phyloP scores from a whole-genome alignment of 2,888 invertebrate species.

The Aporophyla lueneburgensis region DNA sequence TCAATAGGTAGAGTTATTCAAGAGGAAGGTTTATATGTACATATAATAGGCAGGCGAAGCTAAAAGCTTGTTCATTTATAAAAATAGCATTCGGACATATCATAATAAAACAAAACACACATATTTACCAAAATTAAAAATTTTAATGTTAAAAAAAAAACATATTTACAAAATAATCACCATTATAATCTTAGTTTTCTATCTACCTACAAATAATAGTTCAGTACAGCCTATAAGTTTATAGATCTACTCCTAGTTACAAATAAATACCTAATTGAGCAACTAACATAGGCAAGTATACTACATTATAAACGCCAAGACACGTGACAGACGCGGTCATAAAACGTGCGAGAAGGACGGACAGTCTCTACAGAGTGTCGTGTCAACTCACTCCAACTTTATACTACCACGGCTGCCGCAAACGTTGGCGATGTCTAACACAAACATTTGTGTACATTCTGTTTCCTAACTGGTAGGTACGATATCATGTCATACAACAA shows the following conservation, averaged over 20 bases:
- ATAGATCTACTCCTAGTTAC: constrained; percentile 57
- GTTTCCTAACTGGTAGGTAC: constrained; percentile 81
- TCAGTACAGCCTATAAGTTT: constrained; percentile 57
- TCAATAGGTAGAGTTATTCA: no score
- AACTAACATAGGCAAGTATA: constrained; percentile 70
- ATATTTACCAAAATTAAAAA: constrained; percentile 64
- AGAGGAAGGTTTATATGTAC: no score
- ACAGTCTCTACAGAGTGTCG: neutral
- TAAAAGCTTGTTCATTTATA: neutral
- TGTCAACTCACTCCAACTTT: neutral
- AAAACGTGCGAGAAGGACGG: neutral
- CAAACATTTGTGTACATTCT: constrained; percentile 71
- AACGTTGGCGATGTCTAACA: constrained; percentile 44
- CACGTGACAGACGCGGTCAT: neutral
- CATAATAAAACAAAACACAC: constrained; percentile 11
- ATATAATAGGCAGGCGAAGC: no score
- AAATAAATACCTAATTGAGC: constrained; percentile 78
- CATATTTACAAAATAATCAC: constrained; percentile 72
- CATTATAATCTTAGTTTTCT: constrained; percentile 51
- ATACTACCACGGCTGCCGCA: neutral
- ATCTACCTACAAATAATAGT: constrained; percentile 51
- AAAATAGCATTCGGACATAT: no score
- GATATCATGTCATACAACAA: constrained; percentile 65
- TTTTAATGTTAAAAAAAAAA: constrained; percentile 53
- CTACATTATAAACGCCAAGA: constrained; percentile 28